Conservation (phyloP, 64 coral and sea anemone species). For the Stichodactyla helianthus region DNA sequence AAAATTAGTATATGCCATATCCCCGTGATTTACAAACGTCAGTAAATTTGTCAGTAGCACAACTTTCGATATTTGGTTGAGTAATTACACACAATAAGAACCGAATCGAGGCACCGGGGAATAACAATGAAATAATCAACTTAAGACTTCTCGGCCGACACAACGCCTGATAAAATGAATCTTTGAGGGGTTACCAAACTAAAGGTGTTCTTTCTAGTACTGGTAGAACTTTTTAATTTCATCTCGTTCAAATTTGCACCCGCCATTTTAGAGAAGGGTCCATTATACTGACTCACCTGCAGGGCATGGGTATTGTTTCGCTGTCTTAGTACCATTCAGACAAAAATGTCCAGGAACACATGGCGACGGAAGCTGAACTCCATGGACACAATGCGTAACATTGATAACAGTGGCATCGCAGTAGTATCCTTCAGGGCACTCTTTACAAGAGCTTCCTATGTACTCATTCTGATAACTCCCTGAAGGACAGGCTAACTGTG, state of each 20-base stretch:
- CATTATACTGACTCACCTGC: conserved; percentile 28
- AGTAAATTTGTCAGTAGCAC: neutral
- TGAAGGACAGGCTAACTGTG: conserved; percentile 54
- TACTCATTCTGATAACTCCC: conserved; percentile 87
- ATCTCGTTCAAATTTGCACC: no score
- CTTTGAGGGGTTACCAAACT: no score
- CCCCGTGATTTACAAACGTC: neutral
- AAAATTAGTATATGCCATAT: no score
- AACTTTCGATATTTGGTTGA: no score
- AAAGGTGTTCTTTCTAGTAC: no score
- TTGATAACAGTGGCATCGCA: conserved; percentile 94
- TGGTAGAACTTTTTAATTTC: no score
- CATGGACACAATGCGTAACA: conserved; percentile 83
- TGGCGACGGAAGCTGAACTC: conserved; percentile 77
- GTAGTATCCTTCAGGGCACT: conserved; percentile 78
- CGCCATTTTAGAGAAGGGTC: no score
- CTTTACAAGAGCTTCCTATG: conserved; percentile 62
- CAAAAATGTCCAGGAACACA: conserved; percentile 83
- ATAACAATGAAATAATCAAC: no score
- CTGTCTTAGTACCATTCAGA: conserved; percentile 76
- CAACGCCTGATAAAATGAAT: no score
- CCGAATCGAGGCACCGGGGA: no score
- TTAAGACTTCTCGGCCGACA: no score
- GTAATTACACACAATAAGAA: no score
- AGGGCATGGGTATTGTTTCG: conserved; percentile 65